These are phyloP conservation scores for Xylophagus ater DNA, from an alignment of 2,888 invertebrate species.

Conservation along the genomic window DNA sequence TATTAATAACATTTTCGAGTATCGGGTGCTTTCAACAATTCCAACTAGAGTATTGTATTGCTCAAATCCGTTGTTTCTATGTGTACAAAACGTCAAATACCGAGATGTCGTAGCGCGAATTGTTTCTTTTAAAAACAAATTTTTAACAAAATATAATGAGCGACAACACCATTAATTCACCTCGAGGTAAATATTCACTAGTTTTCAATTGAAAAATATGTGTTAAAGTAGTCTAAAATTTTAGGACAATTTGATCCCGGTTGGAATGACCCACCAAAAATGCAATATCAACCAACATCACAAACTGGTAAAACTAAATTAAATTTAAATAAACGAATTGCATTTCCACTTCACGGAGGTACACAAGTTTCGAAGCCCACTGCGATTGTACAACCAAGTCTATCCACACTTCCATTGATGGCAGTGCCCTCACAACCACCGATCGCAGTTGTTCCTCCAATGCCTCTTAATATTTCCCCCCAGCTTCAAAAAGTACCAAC, in stretches of 20 bases:
- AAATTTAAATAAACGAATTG: constrained; percentile 33
- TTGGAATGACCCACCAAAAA: constrained; percentile 37
- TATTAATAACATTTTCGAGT: no score
- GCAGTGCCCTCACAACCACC: constrained; percentile 21
- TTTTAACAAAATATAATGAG: no score
- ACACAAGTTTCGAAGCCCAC: constrained; percentile 25
- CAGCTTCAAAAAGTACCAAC: constrained; percentile 1
- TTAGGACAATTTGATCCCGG: constrained; percentile 35
- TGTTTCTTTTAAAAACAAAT: no score
- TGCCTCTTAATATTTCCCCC: constrained; percentile 18
- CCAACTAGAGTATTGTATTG: no score
- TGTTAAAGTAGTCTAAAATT: no score
- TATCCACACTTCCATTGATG: constrained; percentile 19
- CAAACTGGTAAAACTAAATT: constrained; percentile 27
- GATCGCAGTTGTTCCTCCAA: constrained; percentile 27
- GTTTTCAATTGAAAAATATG: no score
- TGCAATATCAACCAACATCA: constrained; percentile 23
- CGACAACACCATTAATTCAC: no score
- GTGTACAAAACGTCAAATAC: no score
- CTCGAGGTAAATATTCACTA: no score
- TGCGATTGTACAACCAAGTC: constrained; percentile 28
- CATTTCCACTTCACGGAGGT: constrained; percentile 29
- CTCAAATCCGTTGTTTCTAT: no score
- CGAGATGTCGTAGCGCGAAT: no score
- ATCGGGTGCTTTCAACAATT: no score